Evolutionary conservation across 2,113 vertebrate genomes (phyloP), one percentile per base, ranked within the genome.

Genomic region (Centrocercus urophasianus): DNA sequence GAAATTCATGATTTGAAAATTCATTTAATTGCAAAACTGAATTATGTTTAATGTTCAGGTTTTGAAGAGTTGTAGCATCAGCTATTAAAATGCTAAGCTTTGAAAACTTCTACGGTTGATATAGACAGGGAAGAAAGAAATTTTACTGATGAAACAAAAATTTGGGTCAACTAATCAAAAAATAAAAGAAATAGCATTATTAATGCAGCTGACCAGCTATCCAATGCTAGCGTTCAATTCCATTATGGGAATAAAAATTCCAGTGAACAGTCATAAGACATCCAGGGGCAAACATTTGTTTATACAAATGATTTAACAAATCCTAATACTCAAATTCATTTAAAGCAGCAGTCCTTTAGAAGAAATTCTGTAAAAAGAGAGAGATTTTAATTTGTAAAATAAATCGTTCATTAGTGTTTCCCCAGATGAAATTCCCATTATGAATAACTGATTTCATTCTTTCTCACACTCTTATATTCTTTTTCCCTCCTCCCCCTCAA

Each of bases 361-460:
- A 57, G 32, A 63, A 27, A 52, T 32, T 3, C 22, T 67, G 5
- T 24, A 56, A 70, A 13, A 52, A 7, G 28, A 25, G 36, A 70
- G 90, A 80, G 9, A 3, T 42, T 43, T 90, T 69, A 5, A 79
- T 84, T 88, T 88, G n/a, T 69, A 86, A 92, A 96, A 97, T 92
- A 69, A 93, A 92, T 94, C 75, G 13, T 38, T 84, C 25, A 25
- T 70, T 91, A 5, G 61, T 93, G 6, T 71, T 94, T 84, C 63
- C 66, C 66, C 52, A 86, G 43, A 65, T 30, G 22, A 93, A 78
- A 83, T 75, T 86, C 89, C 54, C 28, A 70, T 91, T 95, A 93
- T 91, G 69, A 77, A 91, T 86, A 77, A 78, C n/a, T 57, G 48
- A 93, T 95, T 96, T 96, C 56, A 95, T 94, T 95, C 54, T 77